Percentiles rank a stretch among this genome's conserved stretches.
phyloP scores from a whole-genome alignment of 2,797 vertebrate genomes.

The Aldrovandia affinis region DNA sequence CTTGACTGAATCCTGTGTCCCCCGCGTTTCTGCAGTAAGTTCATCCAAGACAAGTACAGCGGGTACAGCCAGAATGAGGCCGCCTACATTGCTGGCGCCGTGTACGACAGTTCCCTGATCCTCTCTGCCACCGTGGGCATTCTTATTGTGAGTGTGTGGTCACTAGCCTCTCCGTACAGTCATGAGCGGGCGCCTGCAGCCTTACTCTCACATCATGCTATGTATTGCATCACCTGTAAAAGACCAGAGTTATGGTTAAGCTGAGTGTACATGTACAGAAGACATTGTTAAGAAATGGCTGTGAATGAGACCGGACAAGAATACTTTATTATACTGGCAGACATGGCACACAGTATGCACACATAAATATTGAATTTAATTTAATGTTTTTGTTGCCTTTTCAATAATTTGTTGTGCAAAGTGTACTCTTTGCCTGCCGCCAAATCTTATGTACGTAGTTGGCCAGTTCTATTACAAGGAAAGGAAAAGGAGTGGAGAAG shows the following conservation, averaged over 20 bases:
- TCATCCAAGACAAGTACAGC: conserved; percentile 84
- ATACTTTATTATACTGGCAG: not conserved
- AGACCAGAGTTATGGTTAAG: not conserved
- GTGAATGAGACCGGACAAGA: not conserved
- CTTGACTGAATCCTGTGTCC: conserved; percentile 15
- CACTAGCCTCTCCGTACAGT: not conserved
- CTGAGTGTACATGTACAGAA: not conserved
- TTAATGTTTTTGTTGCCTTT: no score
- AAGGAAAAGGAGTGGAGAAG: not conserved
- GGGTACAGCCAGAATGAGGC: conserved; percentile 81
- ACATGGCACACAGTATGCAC: not conserved
- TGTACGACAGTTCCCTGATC: conserved; percentile 79
- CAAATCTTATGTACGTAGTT: no score
- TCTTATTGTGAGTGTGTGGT: conserved; percentile 73
- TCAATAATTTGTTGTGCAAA: not conserved
- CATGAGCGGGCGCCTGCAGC: not conserved
- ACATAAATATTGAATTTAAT: not conserved
- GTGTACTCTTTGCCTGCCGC: not conserved
- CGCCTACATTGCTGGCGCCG: conserved; percentile 75
- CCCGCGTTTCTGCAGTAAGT: conserved; percentile 71
- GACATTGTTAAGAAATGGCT: not conserved
- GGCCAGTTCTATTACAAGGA: not conserved
- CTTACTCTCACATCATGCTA: not conserved
- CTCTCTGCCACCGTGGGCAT: conserved; percentile 78
- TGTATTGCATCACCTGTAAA: not conserved